Evolutionary conservation across 2,797 vertebrate species (phyloP), one percentile per base, ranked within the genome.

Genomic region (Emydoidea blandingii): DNA sequence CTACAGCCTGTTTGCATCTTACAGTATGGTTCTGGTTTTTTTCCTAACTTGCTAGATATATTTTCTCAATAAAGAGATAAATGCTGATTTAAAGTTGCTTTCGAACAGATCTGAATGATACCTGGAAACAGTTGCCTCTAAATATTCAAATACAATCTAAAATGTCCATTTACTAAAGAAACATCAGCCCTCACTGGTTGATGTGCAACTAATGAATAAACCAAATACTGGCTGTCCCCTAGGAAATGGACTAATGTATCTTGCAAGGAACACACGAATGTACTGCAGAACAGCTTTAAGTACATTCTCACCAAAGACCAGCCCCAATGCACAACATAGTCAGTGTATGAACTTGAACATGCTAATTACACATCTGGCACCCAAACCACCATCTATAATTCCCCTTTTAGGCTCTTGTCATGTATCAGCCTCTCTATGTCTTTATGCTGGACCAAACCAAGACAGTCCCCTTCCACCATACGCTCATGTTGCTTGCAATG

Each of bases 261-360:
- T 95, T 95, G 89, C 93, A 95, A n/a, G 94, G 88, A 54, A 82
- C 16, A 56, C 72, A 81, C 54, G 54, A 83, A n/a, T 78, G 86
- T 31, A 49, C 1, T 5, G 81, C 90, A 90, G 85, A 96, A 94
- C 2, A 88, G 81, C 31, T 47, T 92, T 89, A 93, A 62, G 72
- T 0, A 0, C 91, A 87, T 96, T 96, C 65, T 92, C 92, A 52
- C 86, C 81, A 57, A 81, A 92, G 79, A 93, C 84, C 85, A 91
- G 82, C 91, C 44, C 10, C 50, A 15, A 27, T 81, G 89, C 83
- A 87, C 65, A 57, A 68, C 74, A 37, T 7, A 56, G 87, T 83
- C 1, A 1, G 89, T 54, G 85, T 81, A 76, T 86, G 93, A 94
- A 94, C 92, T 90, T 53, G 79, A 94, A 94, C 80, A 91, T 92